Conservation (phyloP, 2,888 invertebrate species). For the Loripinus fragilis region DNA sequence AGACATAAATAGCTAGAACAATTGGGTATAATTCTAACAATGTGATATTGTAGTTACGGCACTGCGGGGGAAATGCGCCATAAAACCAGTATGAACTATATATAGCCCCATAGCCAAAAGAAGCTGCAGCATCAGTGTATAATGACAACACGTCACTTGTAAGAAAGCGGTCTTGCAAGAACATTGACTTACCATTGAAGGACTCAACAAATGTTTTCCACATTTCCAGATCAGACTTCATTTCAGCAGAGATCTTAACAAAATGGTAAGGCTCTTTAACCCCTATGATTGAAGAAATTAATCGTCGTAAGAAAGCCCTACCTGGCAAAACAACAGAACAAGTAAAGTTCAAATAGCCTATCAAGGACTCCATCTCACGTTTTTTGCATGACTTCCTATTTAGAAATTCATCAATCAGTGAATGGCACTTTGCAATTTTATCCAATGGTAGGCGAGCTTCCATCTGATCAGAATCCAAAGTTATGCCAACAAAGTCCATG, state of each 20-base stretch:
- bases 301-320: constrained; percentile 14
- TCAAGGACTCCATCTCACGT: not conserved
- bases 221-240: not conserved
- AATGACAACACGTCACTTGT: not conserved
- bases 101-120: not conserved
- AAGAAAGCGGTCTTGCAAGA: not conserved
- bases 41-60: not conserved
- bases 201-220: not conserved
- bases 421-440: constrained; percentile 22
- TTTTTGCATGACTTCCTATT: not conserved
- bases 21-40: not conserved
- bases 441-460: constrained; percentile 29
- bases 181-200: constrained; percentile 1
- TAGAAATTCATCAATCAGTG: constrained; percentile 1
- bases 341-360: constrained; percentile 26
- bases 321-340: constrained; percentile 30
- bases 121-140: not conserved
- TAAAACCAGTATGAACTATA: not conserved
- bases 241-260: not conserved
- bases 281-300: constrained; percentile 6
- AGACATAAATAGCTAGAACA: not conserved
- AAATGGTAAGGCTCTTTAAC: not conserved
- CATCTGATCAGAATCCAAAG: constrained; percentile 10
- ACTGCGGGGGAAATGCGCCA: not conserved
- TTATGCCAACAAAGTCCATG: constrained; percentile 30